Percentiles rank a stretch among this genome's conserved stretches.
phyloP scores from a whole-genome alignment of 2,797 vertebrate species.

The Peromyscus attwateri region DNA sequence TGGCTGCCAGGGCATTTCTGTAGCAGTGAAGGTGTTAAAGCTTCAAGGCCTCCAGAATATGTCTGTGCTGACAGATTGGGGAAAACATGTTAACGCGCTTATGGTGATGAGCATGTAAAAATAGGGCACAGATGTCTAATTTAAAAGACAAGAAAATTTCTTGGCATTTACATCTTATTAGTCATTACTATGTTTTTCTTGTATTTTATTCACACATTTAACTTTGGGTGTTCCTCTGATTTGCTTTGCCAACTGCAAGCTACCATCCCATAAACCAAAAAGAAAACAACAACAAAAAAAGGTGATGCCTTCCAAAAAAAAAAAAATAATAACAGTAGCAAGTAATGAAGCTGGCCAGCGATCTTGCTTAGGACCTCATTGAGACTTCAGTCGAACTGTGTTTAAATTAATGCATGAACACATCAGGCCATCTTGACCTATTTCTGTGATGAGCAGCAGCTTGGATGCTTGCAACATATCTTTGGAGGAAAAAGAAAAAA shows the following conservation, averaged over 20 bases:
- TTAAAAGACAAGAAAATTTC: conserved; percentile 89
- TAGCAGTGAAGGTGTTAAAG: conserved; percentile 85
- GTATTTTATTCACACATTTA: conserved; percentile 89
- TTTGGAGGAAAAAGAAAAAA: not conserved
- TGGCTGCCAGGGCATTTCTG: conserved; percentile 77
- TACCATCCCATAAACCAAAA: conserved; percentile 84
- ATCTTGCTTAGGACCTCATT: not conserved
- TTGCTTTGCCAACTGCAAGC: conserved; percentile 87
- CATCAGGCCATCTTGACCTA: conserved; percentile 35
- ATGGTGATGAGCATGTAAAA: conserved; percentile 88
- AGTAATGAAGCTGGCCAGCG: not conserved
- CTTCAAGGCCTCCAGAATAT: conserved; percentile 83
- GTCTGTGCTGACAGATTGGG: conserved; percentile 85
- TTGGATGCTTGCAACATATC: not conserved
- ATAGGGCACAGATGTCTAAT: conserved; percentile 90
- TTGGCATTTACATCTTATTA: conserved; percentile 89
- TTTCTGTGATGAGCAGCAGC: not conserved
- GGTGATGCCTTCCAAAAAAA: conserved; percentile 38
- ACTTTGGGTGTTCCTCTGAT: conserved; percentile 87
- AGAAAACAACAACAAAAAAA: not conserved
- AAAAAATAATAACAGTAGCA: conserved; percentile 13
- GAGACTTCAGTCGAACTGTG: not conserved
- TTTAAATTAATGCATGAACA: not conserved
- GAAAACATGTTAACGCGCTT: conserved; percentile 87
- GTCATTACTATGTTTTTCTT: conserved; percentile 89